These are phyloP conservation scores for Trissoscelio sp. DNA, from an alignment of 2,888 invertebrate species.

Conservation along the genomic window DNA sequence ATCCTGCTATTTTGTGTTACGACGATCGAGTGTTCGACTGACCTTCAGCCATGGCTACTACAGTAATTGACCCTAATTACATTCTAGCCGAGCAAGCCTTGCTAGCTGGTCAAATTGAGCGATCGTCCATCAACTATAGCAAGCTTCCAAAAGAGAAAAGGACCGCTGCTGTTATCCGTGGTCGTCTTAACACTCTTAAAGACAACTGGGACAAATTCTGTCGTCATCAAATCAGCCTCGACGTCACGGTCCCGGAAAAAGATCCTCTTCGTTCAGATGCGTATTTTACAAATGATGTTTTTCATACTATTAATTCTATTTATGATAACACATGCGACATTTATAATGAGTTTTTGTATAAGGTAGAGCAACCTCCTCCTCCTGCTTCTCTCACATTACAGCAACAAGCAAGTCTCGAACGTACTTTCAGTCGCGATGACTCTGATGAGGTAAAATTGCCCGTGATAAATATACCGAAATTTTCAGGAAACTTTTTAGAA, in stretches of 20 bases:
- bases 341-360: conserved; percentile 14
- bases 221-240: background rate
- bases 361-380: background rate
- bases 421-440: background rate
- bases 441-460: background rate
- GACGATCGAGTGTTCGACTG: background rate
- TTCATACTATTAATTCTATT: background rate
- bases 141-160: background rate
- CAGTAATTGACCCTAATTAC: background rate
- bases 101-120: background rate
- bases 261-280: background rate
- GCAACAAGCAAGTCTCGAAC: conserved; percentile 1
- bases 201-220: background rate
- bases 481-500: conserved; percentile 18
- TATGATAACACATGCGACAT: background rate
- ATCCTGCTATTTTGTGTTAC: background rate
- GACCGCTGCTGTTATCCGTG: background rate
- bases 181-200: background rate
- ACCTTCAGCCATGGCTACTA: background rate
- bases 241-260: background rate
- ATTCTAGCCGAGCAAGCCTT: background rate
- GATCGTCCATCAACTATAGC: background rate
- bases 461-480: conserved; percentile 1
- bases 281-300: background rate
- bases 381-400: background rate